Conservation (phyloP, 2,797 vertebrate species). For the Platalea minor region DNA sequence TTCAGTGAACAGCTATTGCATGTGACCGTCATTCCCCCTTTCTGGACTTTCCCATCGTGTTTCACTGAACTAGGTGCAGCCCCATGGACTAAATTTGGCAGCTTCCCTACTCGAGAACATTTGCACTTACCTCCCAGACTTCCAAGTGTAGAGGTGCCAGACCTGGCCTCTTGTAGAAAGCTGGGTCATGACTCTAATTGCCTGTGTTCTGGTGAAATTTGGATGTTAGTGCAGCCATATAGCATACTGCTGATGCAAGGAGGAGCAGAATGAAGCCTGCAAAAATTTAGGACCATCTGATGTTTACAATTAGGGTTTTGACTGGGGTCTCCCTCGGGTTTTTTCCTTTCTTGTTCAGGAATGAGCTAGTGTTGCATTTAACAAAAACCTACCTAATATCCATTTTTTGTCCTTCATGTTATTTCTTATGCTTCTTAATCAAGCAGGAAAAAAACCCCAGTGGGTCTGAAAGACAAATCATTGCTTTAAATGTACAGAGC, state of each 20-base stretch:
- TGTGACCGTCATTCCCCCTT: background rate
- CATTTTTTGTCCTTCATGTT: background rate
- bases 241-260: background rate
- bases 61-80: background rate
- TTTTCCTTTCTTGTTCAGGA: background rate
- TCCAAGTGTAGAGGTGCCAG: background rate
- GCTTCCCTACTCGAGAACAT: background rate
- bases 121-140: background rate
- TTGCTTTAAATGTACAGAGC: background rate
- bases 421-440: background rate
- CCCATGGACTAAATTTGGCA: background rate
- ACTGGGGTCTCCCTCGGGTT: background rate
- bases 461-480: background rate
- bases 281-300: background rate
- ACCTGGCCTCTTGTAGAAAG: background rate
- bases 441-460: background rate
- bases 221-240: background rate
- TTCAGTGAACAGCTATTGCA: background rate
- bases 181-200: background rate
- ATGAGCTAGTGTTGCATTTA: background rate
- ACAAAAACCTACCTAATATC: background rate
- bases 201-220: background rate
- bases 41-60: background rate
- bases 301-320: background rate
- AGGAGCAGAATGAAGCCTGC: background rate